These are phyloP conservation scores for Heterodera carotae DNA, from an alignment of 1,140 invertebrate genomes.

Conservation along the genomic window DNA sequence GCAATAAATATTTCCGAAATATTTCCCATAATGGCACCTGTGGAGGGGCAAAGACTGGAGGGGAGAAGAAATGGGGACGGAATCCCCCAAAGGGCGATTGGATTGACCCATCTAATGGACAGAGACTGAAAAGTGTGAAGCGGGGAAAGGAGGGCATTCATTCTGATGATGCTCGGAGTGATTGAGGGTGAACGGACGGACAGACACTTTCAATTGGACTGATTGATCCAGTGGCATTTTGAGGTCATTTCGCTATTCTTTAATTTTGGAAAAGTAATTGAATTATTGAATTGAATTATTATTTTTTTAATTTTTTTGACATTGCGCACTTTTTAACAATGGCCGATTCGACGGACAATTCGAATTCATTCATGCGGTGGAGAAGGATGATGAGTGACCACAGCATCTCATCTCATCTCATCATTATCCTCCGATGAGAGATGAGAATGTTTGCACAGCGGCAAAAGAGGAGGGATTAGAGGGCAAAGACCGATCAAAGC, in stretches of 20 bases:
- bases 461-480: not conserved
- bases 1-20: not conserved
- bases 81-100: not conserved
- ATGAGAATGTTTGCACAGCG: conserved; percentile 12
- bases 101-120: not conserved
- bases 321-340: not conserved
- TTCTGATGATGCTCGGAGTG: no score
- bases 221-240: no score
- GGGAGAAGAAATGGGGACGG: not conserved
- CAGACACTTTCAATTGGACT: no score
- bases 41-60: not conserved
- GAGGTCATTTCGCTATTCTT: no score
- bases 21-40: not conserved
- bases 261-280: no score
- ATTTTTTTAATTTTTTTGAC: no score
- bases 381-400: not conserved
- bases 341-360: not conserved
- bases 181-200: no score
- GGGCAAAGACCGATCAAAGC: not conserved
- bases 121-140: not conserved
- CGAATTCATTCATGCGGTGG: not conserved
- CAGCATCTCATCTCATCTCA: not conserved
- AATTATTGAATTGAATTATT: no score
- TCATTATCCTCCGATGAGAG: not conserved
- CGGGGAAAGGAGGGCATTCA: no score